Evolutionary conservation across 1,140 invertebrate genomes (phyloP).

Genomic region (Colletes latitarsis): DNA sequence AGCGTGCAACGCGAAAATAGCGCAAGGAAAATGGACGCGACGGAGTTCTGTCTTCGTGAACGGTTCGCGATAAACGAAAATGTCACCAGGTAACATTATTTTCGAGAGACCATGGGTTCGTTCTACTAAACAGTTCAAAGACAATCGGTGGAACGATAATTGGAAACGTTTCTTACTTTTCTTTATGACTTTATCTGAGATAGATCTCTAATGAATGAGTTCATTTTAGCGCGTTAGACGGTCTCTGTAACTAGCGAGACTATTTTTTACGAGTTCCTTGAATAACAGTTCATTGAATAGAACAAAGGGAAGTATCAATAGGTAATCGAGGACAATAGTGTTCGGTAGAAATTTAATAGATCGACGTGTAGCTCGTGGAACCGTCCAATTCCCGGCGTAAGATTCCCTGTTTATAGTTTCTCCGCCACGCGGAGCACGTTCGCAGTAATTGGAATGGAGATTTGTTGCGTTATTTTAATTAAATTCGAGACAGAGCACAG

Average conservation of each 20-base stretch:
- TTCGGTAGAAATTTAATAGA: conserved; percentile 57
- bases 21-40: conserved; percentile 2
- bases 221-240: too few relatives aligned
- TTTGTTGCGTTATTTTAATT: conserved; percentile 67
- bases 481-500: conserved; percentile 47
- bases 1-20: background rate
- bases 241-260: conserved; percentile 16
- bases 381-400: conserved; percentile 45
- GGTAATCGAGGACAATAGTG: background rate
- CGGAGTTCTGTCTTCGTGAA: background rate
- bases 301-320: conserved; percentile 32
- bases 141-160: too few relatives aligned
- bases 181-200: too few relatives aligned
- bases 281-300: conserved; percentile 33
- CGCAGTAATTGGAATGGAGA: conserved; percentile 63
- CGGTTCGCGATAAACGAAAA: background rate
- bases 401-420: conserved; percentile 58
- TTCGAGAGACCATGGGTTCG: background rate
- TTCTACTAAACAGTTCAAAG: too few relatives aligned
- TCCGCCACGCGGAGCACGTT: conserved; percentile 18
- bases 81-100: background rate
- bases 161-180: too few relatives aligned
- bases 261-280: conserved; percentile 34
- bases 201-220: too few relatives aligned
- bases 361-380: conserved; percentile 34